Conservation (phyloP, 2,797 vertebrate genomes). For the Melopsittacus undulatus region DNA sequence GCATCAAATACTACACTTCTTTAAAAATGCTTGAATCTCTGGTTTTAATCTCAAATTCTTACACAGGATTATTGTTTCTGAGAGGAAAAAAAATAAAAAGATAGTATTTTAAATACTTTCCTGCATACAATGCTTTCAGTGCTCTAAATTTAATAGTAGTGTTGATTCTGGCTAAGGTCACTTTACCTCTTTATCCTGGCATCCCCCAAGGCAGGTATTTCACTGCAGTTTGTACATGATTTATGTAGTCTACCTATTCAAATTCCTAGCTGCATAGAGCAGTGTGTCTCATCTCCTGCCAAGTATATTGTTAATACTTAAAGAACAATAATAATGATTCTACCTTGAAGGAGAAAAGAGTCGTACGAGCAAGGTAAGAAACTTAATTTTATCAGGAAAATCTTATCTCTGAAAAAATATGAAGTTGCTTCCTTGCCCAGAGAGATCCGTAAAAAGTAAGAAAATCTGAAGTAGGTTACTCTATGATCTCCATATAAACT, state of each 20-base stretch:
- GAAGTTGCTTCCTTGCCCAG: not conserved
- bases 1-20: not conserved
- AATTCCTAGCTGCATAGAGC: not conserved
- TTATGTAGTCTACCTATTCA: not conserved
- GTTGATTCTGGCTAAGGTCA: not conserved
- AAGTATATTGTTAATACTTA: not conserved
- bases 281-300: not conserved
- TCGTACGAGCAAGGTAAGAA: not conserved
- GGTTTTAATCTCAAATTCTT: not conserved
- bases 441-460: not conserved
- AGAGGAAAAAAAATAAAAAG: not conserved
- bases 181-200: not conserved
- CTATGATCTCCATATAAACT: not conserved
- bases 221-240: not conserved
- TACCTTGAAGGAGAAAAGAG: conserved; percentile 5
- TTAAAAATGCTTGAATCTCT: not conserved
- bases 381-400: not conserved
- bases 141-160: not conserved
- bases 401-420: not conserved
- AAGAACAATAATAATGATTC: not conserved
- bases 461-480: not conserved
- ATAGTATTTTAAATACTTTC: not conserved
- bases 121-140: not conserved
- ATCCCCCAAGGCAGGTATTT: not conserved
- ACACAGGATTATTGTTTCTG: not conserved